Base-by-base conservation (phyloP, 2,797 vertebrate genomes). In the Cynopterus sphinx region DNA sequence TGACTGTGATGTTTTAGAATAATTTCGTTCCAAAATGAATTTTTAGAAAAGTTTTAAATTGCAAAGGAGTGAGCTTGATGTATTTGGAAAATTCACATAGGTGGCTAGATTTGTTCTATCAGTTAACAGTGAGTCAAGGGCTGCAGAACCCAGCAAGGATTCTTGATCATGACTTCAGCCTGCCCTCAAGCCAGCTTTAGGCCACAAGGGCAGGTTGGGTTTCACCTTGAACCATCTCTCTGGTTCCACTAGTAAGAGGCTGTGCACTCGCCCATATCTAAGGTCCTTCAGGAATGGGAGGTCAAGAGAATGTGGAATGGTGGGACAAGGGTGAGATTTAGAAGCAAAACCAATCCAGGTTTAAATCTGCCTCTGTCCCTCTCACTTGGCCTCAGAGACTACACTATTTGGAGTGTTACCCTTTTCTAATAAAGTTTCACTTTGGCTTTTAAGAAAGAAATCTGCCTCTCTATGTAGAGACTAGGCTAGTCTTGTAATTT, bases 21-120 rank as follows among this genome's bases (percentile, higher is more conserved):
- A 28, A 93, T 61, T 87, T 93, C 21, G 53, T 96, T 75, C 71
- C 41, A 63, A 68, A 87, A 57, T 59, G 55, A 95, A 22, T 39
- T 95, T 78, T 79, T n/a, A 13, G 17, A 21, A 53, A 59, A 88
- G n/a, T 92, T 65, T 87, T 83, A 84, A 43, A 57, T 36, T 81
- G 13, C 81, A 78, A 71, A 59, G 9, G n/a, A 10, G 28, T 74
- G 67, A 92, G 9, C 28, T 63, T 90, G 55, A 53, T 49, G 4
- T 85, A 71, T 71, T 65, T 87, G 61, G 79, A 75, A 86, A 93
- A 90, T 28, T 43, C 39, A 92, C 10, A 87, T 51, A 87, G 26
- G 77, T 73, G 61, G 36, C 33, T 87, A 65, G 46, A 85, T 77
- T 95, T 53, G 3, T n/a, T 57, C n/a, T 55, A 87, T 19, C 33